These are phyloP conservation scores for Neotragus pygmaeus DNA, from an alignment of 2,113 vertebrate genomes.

Conservation along the genomic window DNA sequence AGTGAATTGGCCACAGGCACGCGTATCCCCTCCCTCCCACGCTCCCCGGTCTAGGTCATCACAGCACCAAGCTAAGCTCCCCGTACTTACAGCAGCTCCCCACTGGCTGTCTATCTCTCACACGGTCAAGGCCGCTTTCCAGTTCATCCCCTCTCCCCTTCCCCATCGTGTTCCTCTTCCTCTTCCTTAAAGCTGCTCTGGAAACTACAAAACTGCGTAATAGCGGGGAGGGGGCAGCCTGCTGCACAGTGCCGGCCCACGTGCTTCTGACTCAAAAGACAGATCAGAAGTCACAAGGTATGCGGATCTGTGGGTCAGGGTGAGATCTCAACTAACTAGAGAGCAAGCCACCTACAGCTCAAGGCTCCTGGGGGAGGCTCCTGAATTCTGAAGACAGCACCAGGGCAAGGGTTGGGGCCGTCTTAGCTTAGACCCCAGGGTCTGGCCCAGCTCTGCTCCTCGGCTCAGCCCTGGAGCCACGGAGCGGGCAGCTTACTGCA, in stretches of 20 bases:
- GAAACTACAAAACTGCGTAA: background rate
- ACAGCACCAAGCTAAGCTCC: background rate
- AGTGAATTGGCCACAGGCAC: background rate
- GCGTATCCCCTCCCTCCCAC: fast-evolving
- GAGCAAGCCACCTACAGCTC: background rate
- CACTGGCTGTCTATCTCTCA: background rate
- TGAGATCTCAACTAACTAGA: background rate
- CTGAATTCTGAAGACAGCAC: background rate
- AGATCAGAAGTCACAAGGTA: background rate
- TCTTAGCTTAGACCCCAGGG: background rate
- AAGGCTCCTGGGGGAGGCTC: background rate
- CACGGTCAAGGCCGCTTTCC: background rate
- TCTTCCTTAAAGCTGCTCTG: background rate
- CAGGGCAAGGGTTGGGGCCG: background rate
- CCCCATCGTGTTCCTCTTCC: background rate
- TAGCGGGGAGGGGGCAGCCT: background rate
- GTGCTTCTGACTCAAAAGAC: background rate
- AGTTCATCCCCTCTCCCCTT: background rate
- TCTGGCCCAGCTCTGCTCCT: background rate
- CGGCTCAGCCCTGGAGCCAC: background rate
- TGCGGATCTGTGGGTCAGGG: background rate
- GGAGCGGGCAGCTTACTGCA: background rate
- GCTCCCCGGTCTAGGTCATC: background rate
- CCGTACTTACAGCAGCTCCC: fast-evolving
- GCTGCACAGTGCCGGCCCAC: background rate